phyloP scores from a whole-genome alignment of 2,113 vertebrate genomes.

The Corythornis cristatus region DNA sequence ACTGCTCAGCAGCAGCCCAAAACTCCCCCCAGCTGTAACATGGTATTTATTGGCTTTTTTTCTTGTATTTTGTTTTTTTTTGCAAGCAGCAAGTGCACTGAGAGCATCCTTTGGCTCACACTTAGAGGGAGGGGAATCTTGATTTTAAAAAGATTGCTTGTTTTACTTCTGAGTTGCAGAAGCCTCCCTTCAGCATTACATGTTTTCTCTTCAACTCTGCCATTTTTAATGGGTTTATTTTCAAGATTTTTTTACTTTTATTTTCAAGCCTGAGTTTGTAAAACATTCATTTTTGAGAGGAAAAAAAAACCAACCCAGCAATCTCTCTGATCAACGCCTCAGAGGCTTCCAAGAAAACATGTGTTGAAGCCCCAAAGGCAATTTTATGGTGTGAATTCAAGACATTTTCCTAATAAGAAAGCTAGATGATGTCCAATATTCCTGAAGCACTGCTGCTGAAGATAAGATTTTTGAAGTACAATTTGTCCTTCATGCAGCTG shows the following conservation, averaged over 20 bases:
- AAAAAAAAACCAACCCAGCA: neutral
- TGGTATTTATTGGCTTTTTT: neutral
- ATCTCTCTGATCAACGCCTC: neutral
- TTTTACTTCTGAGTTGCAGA: neutral
- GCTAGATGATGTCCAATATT: neutral
- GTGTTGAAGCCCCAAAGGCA: neutral
- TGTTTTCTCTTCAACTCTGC: neutral
- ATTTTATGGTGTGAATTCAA: neutral
- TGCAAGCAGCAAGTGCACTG: neutral
- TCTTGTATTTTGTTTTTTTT: too few relatives aligned
- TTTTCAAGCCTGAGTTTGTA: neutral
- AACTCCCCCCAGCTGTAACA: fast-evolving
- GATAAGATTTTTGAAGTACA: neutral
- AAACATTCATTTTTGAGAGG: neutral
- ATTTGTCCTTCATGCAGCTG: neutral
- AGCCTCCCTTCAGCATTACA: neutral
- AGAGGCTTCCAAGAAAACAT: neutral
- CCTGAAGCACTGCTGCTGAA: neutral
- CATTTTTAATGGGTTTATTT: neutral
- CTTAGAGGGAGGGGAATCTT: neutral
- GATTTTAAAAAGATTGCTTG: neutral
- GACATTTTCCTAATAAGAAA: neutral
- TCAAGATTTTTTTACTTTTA: neutral
- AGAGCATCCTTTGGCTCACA: too few relatives aligned
- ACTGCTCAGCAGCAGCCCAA: fast-evolving